Percentiles rank a stretch among this genome's conserved stretches.
Conservation (phyloP, 2,888 invertebrate species). For the Pheosia gnoma region DNA sequence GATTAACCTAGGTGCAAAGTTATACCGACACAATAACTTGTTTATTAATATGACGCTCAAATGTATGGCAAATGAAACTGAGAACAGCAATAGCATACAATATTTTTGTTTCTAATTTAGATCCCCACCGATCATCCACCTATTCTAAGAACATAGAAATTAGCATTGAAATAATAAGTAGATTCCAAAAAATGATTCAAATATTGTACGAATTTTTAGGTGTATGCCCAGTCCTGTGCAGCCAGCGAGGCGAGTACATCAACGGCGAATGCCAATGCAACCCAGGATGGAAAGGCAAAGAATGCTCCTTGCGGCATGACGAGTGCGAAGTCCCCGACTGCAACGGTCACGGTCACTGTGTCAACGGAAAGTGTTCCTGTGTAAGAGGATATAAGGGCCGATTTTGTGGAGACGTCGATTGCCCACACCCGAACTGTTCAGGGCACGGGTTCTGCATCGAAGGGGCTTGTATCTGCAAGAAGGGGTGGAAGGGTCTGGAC, state of each 20-base stretch:
- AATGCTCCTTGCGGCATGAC: constrained; percentile 96
- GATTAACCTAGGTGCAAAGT: too few species aligned
- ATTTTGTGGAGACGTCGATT: constrained; percentile 96
- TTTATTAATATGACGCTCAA: too few species aligned
- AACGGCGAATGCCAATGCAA: constrained; percentile 98
- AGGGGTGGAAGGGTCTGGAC: constrained; percentile 97
- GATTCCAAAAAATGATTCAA: neutral
- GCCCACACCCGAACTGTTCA: constrained; percentile 97
- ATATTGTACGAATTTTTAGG: constrained; percentile 76
- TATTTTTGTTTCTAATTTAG: too few species aligned
- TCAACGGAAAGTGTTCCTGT: constrained; percentile 97
- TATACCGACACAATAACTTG: too few species aligned
- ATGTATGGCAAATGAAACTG: too few species aligned
- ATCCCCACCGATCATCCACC: too few species aligned
- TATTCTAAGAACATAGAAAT: too few species aligned
- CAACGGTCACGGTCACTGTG: constrained; percentile 97
- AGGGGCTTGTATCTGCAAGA: constrained; percentile 97
- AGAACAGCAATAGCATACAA: too few species aligned
- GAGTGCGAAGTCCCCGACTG: constrained; percentile 99
- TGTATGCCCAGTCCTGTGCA: constrained; percentile 98
- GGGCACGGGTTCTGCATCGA: constrained; percentile 97
- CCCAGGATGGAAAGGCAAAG: constrained; percentile 99
- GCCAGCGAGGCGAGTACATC: constrained; percentile 97
- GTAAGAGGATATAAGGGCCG: constrained; percentile 97
- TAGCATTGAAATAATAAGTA: too few species aligned